These are phyloP conservation scores for Carapus acus DNA, from an alignment of 2,797 vertebrate species.

Conservation along the genomic window DNA sequence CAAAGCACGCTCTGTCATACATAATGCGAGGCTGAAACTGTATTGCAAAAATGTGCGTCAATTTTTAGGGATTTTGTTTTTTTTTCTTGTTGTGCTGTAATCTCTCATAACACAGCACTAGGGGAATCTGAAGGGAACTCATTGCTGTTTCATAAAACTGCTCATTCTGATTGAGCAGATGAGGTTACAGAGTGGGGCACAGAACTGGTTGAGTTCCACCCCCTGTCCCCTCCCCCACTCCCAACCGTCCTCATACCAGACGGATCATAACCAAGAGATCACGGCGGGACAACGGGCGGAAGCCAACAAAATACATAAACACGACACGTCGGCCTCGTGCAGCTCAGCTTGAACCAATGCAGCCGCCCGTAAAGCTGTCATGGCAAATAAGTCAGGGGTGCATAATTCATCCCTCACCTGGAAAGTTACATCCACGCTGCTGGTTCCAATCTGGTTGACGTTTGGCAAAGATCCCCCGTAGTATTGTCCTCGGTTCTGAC, in stretches of 20 bases:
- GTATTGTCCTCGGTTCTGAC: slow-evolving; percentile 92
- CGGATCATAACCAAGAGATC: no score
- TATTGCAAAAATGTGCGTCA: no score
- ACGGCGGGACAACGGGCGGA: neutral
- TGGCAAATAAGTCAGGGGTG: neutral
- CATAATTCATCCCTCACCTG: slow-evolving; percentile 75
- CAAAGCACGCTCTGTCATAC: neutral
- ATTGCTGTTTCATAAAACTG: no score
- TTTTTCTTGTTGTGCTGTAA: neutral
- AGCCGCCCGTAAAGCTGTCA: neutral
- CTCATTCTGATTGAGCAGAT: neutral
- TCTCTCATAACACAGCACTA: neutral
- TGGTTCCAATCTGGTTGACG: slow-evolving; percentile 93
- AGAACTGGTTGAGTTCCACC: neutral
- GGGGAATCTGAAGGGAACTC: no score
- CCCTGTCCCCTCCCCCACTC: no score
- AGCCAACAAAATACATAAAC: neutral
- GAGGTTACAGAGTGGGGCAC: neutral
- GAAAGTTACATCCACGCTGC: slow-evolving; percentile 84
- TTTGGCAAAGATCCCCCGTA: slow-evolving; percentile 97
- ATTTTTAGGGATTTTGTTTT: no score
- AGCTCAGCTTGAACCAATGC: neutral
- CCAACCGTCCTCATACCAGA: no score
- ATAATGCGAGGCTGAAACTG: neutral
- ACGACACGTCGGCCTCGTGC: no score